Evolutionary conservation across 2,113 vertebrate genomes (phyloP).

Genomic region (Bagarius yarrelli): DNA sequence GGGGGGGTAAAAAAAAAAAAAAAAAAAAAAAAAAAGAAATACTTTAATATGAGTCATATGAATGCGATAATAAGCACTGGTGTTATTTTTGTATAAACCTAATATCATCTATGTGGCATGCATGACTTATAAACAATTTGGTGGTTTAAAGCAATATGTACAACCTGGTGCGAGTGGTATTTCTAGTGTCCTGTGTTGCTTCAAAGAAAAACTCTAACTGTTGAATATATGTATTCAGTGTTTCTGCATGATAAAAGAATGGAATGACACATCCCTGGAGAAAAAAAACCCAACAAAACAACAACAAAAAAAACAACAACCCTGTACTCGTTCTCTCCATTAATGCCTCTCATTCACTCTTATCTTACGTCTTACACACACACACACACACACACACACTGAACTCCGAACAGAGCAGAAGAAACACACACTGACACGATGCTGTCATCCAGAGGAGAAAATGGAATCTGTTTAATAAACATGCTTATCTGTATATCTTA

Average conservation of each 20-base stretch:
- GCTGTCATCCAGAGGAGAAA: conserved; percentile 41
- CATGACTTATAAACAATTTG: conserved; percentile 79
- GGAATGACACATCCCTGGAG: conserved; percentile 70
- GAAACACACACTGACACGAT: conserved; percentile 66
- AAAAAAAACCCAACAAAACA: conserved; percentile 24
- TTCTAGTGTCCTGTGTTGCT: conserved; percentile 76
- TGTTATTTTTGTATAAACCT: conserved; percentile 82
- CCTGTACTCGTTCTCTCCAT: conserved; percentile 63
- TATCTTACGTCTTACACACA: no score
- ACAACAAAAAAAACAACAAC: no score
- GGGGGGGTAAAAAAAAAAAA: conserved; percentile 55
- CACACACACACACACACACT: conserved; percentile 33
- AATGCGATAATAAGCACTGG: conserved; percentile 72
- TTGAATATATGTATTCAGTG: conserved; percentile 76
- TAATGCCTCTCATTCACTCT: conserved; percentile 36
- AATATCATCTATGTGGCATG: conserved; percentile 80
- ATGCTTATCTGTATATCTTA: not conserved
- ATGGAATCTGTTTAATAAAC: not conserved
- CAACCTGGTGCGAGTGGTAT: conserved; percentile 75
- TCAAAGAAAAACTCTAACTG: conserved; percentile 68
- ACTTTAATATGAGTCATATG: conserved; percentile 66
- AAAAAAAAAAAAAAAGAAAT: conserved; percentile 62
- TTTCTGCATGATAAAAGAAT: conserved; percentile 77
- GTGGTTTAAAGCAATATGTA: conserved; percentile 81
- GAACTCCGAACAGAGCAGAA: conserved; percentile 53